phyloP scores from a whole-genome alignment of 1,140 invertebrate genomes.

The Glossosoma conforme region DNA sequence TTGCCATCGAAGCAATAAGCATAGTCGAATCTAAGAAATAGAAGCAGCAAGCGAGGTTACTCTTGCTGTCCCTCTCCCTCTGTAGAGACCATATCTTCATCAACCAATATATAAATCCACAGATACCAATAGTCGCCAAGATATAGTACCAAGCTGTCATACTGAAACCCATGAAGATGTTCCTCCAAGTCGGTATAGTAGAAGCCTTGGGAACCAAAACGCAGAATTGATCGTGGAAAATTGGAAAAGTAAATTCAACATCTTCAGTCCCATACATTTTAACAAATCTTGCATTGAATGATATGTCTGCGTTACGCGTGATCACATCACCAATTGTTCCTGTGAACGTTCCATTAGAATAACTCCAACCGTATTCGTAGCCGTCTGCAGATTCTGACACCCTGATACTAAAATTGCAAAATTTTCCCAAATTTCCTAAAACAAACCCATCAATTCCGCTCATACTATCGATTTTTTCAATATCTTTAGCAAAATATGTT shows the following conservation, averaged over 20 bases:
- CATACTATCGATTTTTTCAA: slow-evolving; percentile 3
- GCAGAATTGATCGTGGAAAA: slow-evolving; percentile 41
- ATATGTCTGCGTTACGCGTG: slow-evolving; percentile 36
- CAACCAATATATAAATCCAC: slow-evolving; percentile 33
- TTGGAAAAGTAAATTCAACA: slow-evolving; percentile 37
- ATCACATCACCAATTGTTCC: slow-evolving; percentile 42
- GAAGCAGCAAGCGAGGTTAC: slow-evolving; percentile 8
- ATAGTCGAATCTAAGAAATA: slow-evolving; percentile 21
- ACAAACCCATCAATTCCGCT: slow-evolving; percentile 38
- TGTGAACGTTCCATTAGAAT: slow-evolving; percentile 35
- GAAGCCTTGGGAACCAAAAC: slow-evolving; percentile 41
- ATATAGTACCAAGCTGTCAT: slow-evolving; percentile 35
- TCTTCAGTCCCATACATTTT: slow-evolving; percentile 34
- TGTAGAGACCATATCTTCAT: slow-evolving; percentile 14
- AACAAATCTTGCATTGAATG: slow-evolving; percentile 42
- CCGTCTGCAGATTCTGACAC: slow-evolving; percentile 30
- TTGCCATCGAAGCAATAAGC: slow-evolving; percentile 22
- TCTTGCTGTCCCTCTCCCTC: neutral
- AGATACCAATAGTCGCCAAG: slow-evolving; percentile 28
- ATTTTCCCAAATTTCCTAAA: slow-evolving; percentile 33
- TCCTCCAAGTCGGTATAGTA: slow-evolving; percentile 41
- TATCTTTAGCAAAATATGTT: slow-evolving; percentile 24
- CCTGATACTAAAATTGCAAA: slow-evolving; percentile 38
- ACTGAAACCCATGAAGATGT: slow-evolving; percentile 39
- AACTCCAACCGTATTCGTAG: slow-evolving; percentile 33